Base-by-base conservation (phyloP, 2,888 invertebrate species). In the Hoplodrina blanda region DNA sequence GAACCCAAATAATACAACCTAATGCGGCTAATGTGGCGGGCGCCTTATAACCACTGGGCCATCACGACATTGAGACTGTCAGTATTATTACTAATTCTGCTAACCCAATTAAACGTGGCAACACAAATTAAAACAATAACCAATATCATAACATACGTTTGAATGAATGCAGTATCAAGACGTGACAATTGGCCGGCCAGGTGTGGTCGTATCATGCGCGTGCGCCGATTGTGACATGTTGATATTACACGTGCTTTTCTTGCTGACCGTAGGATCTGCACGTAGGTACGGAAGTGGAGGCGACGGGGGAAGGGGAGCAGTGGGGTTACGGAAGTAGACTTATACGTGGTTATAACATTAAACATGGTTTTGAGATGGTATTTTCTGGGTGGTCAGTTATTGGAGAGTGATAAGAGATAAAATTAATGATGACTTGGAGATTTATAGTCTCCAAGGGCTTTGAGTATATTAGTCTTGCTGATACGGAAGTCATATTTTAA, bases 151-250 rank as follows among this genome's bases (percentile, higher is more conserved):
- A 53, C 33, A 63, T 63, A 76, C 50, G 37, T 64, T 33, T 82
- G 49, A 76, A 74, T 71, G 65, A 76, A 72, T 66, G 52, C 60
- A 54, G 30, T 69, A 80, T 76, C 65, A 70, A 71, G 62, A 84
- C 83, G 83, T 84, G 83, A 84, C 82, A 67, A 69, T 80, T 64
- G 13, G 7, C 2, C 4, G 55, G 67, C 85, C 84, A 85, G 84
- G 84, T 85, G 84, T 76, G 66, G 62, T 30, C 33, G 50, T 79
- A 81, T 68, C 71, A 60, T 64, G 69, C 80, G 73, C 80, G 60
- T 59, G 71, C 74, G 65, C 55, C 33, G 71, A 67, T 78, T 78
- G 66, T 52, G 71, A 57, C 61, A 62, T 63, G 44, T 62, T 71
- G 66, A 76, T 62, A 44, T 41, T 71, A 80, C 78, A 78, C 80